A percentile compares a stretch with the other conserved stretches of the same genome.
These are phyloP conservation scores for Neoseiulus cucumeris DNA, from an alignment of 1,140 invertebrate species.

Conservation along the genomic window DNA sequence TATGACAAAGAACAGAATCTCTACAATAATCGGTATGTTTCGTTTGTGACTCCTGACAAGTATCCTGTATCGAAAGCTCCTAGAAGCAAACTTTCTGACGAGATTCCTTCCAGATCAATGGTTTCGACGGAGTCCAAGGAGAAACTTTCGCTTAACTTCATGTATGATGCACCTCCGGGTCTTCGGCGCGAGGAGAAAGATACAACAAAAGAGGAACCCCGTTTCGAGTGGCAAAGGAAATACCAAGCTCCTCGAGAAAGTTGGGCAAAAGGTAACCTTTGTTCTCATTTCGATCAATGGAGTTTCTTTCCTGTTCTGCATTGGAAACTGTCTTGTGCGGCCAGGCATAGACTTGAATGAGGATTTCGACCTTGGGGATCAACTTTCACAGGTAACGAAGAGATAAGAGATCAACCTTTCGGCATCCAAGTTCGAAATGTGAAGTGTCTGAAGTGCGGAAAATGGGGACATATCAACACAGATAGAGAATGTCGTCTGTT, in stretches of 20 bases:
- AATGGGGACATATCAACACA: constrained; percentile 99
- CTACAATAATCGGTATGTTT: constrained; percentile 77
- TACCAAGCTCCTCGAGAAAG: constrained; percentile 91
- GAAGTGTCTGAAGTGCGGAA: constrained; percentile 92
- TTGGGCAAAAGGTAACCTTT: constrained; percentile 26
- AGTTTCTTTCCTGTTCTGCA: too few relatives aligned
- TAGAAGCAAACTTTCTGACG: too few relatives aligned
- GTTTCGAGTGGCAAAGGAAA: constrained; percentile 98
- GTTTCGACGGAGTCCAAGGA: constrained; percentile 96
- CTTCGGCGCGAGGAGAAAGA: constrained; percentile 48
- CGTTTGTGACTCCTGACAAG: too few relatives aligned
- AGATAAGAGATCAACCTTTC: constrained; percentile 94
- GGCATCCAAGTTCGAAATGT: constrained; percentile 90
- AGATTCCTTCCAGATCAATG: constrained; percentile 56
- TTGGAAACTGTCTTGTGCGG: too few relatives aligned
- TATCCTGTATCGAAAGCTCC: not conserved
- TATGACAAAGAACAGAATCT: constrained; percentile 99
- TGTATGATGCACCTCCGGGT: constrained; percentile 99
- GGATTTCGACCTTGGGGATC: constrained; percentile 13
- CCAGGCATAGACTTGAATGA: too few relatives aligned
- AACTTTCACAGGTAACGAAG: constrained; percentile 54
- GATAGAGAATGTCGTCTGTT: constrained; percentile 89
- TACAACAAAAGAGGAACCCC: constrained; percentile 76
- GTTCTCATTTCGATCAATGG: too few relatives aligned
- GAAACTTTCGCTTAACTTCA: constrained; percentile 93